phyloP scores from a whole-genome alignment of 2,888 invertebrate species.

The Meganola albula region DNA sequence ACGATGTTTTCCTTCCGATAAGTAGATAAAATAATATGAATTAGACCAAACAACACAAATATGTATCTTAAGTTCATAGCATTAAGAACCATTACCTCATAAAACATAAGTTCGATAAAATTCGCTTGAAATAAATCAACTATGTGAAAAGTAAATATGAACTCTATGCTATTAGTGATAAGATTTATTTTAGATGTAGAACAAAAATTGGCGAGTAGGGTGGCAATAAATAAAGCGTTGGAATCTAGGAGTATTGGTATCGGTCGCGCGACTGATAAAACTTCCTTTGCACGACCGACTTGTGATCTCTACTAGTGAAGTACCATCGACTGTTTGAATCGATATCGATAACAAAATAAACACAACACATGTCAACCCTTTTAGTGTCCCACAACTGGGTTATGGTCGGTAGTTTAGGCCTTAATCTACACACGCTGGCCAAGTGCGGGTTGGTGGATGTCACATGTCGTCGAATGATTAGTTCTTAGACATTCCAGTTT shows the following conservation, averaged over 20 bases:
- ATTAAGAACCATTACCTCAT: conserved; percentile 17
- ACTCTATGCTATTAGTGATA: conserved; percentile 7
- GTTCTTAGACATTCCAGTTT: too few species aligned
- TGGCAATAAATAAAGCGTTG: conserved; percentile 64
- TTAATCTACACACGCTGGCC: too few species aligned
- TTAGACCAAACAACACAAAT: conserved; percentile 8
- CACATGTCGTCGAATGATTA: too few species aligned
- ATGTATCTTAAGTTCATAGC: conserved; percentile 6
- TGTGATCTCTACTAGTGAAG: conserved; percentile 50
- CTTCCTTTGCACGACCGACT: conserved; percentile 58
- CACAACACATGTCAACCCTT: too few species aligned
- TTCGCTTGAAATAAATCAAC: conserved; percentile 5
- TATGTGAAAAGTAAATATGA: conserved; percentile 10
- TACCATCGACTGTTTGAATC: background rate
- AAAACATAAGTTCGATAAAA: conserved; percentile 9
- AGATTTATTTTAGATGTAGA: conserved; percentile 3
- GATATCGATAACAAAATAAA: background rate
- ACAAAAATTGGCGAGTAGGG: conserved; percentile 35
- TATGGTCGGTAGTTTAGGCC: too few species aligned
- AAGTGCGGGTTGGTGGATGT: too few species aligned
- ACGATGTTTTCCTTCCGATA: too few species aligned
- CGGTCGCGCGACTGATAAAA: conserved; percentile 69
- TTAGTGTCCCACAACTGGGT: too few species aligned
- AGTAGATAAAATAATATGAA: too few species aligned
- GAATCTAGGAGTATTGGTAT: conserved; percentile 64